These are phyloP conservation scores for Drosophila anomelani DNA, from an alignment of 2,888 invertebrate genomes.

Conservation along the genomic window DNA sequence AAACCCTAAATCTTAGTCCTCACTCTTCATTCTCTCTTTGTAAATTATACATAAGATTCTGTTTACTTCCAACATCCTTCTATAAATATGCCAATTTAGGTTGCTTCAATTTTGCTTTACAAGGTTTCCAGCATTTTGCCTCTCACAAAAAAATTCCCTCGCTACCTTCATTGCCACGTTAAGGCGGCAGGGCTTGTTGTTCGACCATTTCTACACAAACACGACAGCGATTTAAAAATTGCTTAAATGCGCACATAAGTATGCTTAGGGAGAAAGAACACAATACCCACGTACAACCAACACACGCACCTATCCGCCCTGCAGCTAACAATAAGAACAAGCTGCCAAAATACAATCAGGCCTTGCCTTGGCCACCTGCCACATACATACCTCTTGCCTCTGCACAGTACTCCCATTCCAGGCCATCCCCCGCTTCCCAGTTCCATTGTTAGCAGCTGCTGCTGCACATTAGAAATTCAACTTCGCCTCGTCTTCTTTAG, in stretches of 20 bases:
- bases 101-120: constrained; percentile 1
- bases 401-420: not conserved
- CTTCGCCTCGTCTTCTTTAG: constrained; percentile 76
- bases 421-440: constrained; percentile 40
- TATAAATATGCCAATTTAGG: constrained; percentile 9
- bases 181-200: constrained; percentile 14
- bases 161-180: not conserved
- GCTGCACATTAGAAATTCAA: constrained; percentile 81
- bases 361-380: constrained; percentile 23
- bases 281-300: constrained; percentile 36
- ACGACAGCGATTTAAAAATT: constrained; percentile 59
- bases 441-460: constrained; percentile 79
- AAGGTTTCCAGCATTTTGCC: not conserved
- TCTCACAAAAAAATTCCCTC: constrained; percentile 10
- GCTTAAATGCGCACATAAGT: constrained; percentile 60
- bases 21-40: no score
- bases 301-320: constrained; percentile 29
- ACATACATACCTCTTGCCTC: constrained; percentile 21
- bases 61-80: not conserved
- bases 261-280: constrained; percentile 39
- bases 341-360: constrained; percentile 70
- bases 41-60: no score
- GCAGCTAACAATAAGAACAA: constrained; percentile 52
- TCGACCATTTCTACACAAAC: constrained; percentile 25
- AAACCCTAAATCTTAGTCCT: constrained; percentile 5